Evolutionary conservation across 2,113 vertebrate species (phyloP).

Genomic region (Actinemys pallida): DNA sequence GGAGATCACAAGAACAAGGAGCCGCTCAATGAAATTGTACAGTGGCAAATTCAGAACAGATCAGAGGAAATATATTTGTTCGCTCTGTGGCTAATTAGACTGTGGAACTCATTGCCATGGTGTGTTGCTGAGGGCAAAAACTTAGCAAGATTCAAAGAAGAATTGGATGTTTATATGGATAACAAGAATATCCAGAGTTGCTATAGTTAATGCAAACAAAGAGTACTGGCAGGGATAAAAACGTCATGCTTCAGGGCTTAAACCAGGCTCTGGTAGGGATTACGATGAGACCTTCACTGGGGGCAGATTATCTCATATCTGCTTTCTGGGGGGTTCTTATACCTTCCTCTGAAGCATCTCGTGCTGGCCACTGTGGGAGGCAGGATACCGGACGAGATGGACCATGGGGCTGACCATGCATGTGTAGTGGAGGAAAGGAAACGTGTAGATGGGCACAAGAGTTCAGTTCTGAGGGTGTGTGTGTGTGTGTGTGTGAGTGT

Average conservation of each 20-base stretch:
- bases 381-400: neutral
- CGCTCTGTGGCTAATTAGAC: neutral
- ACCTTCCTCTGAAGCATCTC: neutral
- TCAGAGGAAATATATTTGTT: neutral
- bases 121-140: neutral
- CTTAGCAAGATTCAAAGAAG: neutral
- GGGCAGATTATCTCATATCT: neutral
- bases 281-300: neutral
- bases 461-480: neutral
- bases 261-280: neutral
- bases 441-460: neutral
- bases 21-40: neutral
- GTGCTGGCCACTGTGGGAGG: neutral
- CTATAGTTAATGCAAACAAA: neutral
- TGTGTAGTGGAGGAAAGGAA: neutral
- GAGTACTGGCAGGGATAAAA: neutral
- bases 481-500: neutral
- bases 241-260: neutral
- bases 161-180: neutral
- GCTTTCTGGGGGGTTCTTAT: neutral
- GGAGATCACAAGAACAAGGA: neutral
- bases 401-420: no score
- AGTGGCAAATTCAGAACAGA: neutral
- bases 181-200: neutral
- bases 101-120: neutral